A percentile compares a stretch with the other conserved stretches of the same genome.
Evolutionary conservation across 2,113 vertebrate genomes (phyloP).

Genomic region (Rhinolophus sinicus): DNA sequence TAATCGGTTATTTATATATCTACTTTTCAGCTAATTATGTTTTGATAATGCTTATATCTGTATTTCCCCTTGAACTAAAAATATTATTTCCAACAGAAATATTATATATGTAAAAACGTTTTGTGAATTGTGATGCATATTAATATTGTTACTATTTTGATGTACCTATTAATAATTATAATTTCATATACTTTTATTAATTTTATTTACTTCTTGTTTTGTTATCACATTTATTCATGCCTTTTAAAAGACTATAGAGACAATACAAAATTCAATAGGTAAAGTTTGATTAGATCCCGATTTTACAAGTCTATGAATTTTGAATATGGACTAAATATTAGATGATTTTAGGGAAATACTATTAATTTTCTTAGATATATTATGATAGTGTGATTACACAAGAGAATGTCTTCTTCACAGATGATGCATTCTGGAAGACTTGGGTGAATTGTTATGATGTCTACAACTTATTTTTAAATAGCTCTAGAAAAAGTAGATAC

Average conservation of each 20-base stretch:
- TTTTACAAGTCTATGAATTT: conserved; percentile 13
- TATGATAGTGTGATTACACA: neutral
- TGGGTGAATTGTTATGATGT: neutral
- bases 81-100: neutral
- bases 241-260: neutral
- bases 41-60: neutral
- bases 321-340: conserved; percentile 9
- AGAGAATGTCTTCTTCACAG: neutral
- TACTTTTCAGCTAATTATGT: conserved; percentile 8
- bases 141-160: conserved; percentile 18
- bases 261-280: neutral
- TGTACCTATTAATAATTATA: neutral
- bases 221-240: neutral
- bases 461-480: conserved; percentile 35
- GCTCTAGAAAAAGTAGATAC: neutral
- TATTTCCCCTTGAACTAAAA: conserved; percentile 30
- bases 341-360: conserved; percentile 22
- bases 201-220: conserved; percentile 6
- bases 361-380: neutral
- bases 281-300: neutral
- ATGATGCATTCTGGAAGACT: neutral
- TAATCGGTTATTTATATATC: neutral
- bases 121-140: neutral
- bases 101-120: neutral
- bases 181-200: neutral